A percentile compares a stretch with the other conserved stretches of the same genome.
Conservation (phyloP, 2,113 vertebrate genomes). For the Atrichornis clamosus region DNA sequence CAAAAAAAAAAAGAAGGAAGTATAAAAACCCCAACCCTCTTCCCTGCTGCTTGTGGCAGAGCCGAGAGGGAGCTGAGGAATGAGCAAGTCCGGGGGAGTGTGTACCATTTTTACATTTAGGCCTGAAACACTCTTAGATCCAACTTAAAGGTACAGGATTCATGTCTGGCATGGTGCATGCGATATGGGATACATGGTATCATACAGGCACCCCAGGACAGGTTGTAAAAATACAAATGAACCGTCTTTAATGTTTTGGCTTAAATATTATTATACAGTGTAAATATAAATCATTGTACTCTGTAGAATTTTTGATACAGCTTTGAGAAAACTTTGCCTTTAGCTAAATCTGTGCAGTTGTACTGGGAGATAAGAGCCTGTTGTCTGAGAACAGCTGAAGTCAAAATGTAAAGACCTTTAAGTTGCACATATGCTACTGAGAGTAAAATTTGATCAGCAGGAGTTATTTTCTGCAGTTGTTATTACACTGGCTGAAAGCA, state of each 20-base stretch:
- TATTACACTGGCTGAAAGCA: background rate
- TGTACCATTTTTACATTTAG: too few species aligned
- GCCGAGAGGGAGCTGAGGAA: too few species aligned
- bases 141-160: too few species aligned
- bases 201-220: too few species aligned
- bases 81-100: too few species aligned
- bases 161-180: too few species aligned
- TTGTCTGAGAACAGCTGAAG: slow-evolving; percentile 24
- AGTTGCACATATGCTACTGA: background rate
- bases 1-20: too few species aligned
- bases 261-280: background rate
- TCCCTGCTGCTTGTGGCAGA: too few species aligned
- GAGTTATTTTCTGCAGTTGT: slow-evolving; percentile 1
- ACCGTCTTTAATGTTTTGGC: background rate
- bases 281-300: background rate
- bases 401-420: background rate
- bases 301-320: background rate
- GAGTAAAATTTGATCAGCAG: background rate
- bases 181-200: too few species aligned
- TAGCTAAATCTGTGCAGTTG: background rate
- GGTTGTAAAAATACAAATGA: background rate
- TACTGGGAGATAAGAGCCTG: background rate
- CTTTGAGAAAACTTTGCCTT: background rate
- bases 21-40: too few species aligned
- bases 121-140: too few species aligned